These are phyloP conservation scores for Micromys minutus DNA, from an alignment of 2,113 vertebrate genomes.

Conservation along the genomic window DNA sequence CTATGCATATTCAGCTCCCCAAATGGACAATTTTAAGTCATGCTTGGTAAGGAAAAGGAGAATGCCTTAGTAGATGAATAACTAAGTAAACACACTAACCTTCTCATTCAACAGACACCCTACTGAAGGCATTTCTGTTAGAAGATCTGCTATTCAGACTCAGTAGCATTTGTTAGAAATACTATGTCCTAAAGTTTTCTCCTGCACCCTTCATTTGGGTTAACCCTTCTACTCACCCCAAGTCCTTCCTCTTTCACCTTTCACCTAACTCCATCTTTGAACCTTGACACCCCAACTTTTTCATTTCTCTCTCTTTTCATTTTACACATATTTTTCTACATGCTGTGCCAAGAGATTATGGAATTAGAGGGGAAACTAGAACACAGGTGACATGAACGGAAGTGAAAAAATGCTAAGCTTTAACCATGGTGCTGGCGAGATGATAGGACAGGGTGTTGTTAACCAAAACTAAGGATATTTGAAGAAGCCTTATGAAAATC, in stretches of 20 bases:
- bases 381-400: neutral
- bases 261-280: neutral
- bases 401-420: neutral
- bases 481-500: neutral
- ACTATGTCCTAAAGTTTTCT: neutral
- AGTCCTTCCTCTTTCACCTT: neutral
- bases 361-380: neutral
- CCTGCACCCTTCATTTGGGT: neutral
- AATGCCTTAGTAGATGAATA: neutral
- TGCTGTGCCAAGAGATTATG: neutral
- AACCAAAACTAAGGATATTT: neutral
- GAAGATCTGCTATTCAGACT: neutral
- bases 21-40: neutral
- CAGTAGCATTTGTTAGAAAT: neutral
- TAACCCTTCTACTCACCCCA: neutral
- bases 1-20: neutral
- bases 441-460: neutral
- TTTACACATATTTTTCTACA: neutral
- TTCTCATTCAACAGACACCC: neutral
- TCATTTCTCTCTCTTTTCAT: neutral
- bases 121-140: too few species aligned
- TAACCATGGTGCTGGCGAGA: too few species aligned
- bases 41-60: neutral
- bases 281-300: neutral
- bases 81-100: neutral